These are phyloP conservation scores for Macrosoma leucophasiata DNA, from an alignment of 2,888 invertebrate species.

Conservation along the genomic window DNA sequence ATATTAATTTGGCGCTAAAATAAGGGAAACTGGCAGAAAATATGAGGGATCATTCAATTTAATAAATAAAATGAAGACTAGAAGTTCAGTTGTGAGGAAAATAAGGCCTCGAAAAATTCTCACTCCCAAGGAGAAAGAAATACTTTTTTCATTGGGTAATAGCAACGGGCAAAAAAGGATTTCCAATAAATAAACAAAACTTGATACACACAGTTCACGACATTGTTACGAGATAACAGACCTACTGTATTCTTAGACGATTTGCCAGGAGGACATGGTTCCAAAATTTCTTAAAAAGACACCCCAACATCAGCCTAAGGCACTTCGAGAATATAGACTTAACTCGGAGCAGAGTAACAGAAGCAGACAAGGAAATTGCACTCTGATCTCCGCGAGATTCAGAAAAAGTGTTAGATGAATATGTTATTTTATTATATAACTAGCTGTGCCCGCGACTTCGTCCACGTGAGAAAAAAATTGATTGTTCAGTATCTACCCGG, in stretches of 20 bases:
- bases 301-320: conserved; percentile 3
- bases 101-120: not conserved
- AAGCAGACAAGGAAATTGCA: conserved; percentile 5
- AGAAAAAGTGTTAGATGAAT: too few relatives aligned
- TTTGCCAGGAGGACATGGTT: conserved; percentile 3
- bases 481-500: too few relatives aligned
- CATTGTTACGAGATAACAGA: not conserved
- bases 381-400: conserved; percentile 4
- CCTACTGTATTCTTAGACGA: conserved; percentile 1
- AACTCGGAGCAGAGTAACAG: conserved; percentile 5
- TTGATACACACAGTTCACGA: too few relatives aligned
- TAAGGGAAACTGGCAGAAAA: too few relatives aligned
- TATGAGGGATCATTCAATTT: too few relatives aligned
- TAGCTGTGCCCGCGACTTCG: too few relatives aligned
- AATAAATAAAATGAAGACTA: conserved; percentile 1
- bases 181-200: too few relatives aligned
- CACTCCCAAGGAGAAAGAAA: conserved; percentile 1
- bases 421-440: too few relatives aligned
- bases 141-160: not conserved
- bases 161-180: conserved; percentile 2
- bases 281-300: conserved; percentile 4
- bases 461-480: too few relatives aligned
- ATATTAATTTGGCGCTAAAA: too few relatives aligned
- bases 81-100: conserved; percentile 1
- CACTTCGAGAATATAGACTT: conserved; percentile 1